phyloP scores from a whole-genome alignment of 2,797 vertebrate species.

The Esox masquinongy region DNA sequence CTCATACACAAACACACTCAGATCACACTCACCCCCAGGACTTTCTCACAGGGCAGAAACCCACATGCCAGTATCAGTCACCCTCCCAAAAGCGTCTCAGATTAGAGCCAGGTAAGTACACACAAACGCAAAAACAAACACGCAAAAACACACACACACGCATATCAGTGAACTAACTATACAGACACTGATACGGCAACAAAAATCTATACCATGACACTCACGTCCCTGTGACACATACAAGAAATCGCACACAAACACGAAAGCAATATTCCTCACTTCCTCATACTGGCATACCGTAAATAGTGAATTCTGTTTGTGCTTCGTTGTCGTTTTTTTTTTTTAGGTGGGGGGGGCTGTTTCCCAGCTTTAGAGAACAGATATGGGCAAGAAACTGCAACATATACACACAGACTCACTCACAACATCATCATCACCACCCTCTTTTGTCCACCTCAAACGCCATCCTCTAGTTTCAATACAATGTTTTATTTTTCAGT shows the following conservation, averaged over 20 bases:
- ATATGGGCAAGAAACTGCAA: too few relatives aligned
- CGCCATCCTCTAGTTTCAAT: neutral
- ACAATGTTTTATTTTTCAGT: conserved; percentile 33
- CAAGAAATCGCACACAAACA: conserved; percentile 14
- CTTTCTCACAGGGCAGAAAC: too few relatives aligned
- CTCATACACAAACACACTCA: conserved; percentile 20
- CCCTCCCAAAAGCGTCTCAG: too few relatives aligned
- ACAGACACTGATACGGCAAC: neutral
- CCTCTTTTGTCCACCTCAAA: neutral
- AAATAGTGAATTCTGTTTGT: conserved; percentile 16
- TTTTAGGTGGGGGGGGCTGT: neutral
- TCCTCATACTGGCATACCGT: conserved; percentile 33
- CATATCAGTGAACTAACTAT: neutral
- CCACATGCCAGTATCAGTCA: too few relatives aligned
- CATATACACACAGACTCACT: too few relatives aligned
- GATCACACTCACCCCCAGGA: too few relatives aligned
- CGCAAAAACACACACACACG: conserved; percentile 7
- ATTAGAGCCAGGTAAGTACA: neutral
- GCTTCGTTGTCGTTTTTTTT: conserved; percentile 15
- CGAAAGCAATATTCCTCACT: conserved; percentile 17
- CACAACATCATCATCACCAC: too few relatives aligned
- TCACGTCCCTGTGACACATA: neutral
- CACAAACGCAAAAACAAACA: conserved; percentile 11
- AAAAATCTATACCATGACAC: neutral
- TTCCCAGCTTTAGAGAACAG: conserved; percentile 13